Conservation (phyloP, 2,888 invertebrate species). For the Volucella inanis region DNA sequence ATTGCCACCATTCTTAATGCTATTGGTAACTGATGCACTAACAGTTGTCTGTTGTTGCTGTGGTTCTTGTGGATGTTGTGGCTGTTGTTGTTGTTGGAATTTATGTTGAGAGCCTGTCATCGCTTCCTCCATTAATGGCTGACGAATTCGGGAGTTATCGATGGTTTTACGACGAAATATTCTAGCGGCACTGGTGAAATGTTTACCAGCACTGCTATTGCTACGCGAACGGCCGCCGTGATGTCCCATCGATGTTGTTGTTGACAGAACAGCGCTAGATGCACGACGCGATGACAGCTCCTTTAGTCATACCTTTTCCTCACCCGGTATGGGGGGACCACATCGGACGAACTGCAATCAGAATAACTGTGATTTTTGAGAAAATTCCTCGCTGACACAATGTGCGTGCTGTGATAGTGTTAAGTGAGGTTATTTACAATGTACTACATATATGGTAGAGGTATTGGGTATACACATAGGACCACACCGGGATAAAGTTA, state of each 20-base stretch:
- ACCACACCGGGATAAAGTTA: neutral
- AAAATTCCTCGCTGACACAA: constrained; percentile 66
- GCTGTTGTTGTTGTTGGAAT: constrained; percentile 50
- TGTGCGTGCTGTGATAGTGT: neutral
- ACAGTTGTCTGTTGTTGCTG: constrained; percentile 48
- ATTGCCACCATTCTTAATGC: constrained; percentile 73
- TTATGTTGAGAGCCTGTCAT: constrained; percentile 66
- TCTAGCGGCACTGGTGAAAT: constrained; percentile 75
- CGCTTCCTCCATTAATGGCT: constrained; percentile 81
- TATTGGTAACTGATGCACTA: constrained; percentile 69
- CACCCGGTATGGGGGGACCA: constrained; percentile 87
- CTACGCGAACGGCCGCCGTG: constrained; percentile 52
- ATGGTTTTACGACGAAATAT: constrained; percentile 80
- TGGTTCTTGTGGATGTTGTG: constrained; percentile 38
- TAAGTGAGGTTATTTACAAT: neutral
- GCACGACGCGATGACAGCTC: constrained; percentile 82
- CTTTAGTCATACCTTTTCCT: constrained; percentile 93
- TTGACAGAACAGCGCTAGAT: constrained; percentile 78
- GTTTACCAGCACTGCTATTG: constrained; percentile 54
- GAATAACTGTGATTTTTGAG: constrained; percentile 82
- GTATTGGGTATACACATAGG: neutral
- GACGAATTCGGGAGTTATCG: constrained; percentile 80
- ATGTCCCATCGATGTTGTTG: constrained; percentile 49
- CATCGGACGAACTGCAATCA: constrained; percentile 91
- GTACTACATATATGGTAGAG: too few relatives aligned